These are phyloP conservation scores for Ammodytes marinus DNA, from an alignment of 2,113 vertebrate species.

Conservation along the genomic window DNA sequence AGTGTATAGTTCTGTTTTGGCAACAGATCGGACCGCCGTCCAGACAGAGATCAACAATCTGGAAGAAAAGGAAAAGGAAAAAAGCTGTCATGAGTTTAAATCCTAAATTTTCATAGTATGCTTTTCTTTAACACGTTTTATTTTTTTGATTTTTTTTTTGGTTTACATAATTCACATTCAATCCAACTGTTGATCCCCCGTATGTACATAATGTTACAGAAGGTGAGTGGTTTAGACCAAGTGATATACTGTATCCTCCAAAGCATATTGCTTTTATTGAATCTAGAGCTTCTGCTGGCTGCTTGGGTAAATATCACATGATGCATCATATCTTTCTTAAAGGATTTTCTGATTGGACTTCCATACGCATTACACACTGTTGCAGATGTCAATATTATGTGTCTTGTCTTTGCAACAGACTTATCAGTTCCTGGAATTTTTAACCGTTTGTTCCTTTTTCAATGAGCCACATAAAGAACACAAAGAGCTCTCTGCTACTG, in stretches of 20 bases:
- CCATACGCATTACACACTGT: constrained; percentile 20
- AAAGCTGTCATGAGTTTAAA: constrained; percentile 18
- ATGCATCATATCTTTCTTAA: constrained; percentile 42
- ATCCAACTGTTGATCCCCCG: not conserved
- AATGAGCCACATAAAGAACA: constrained; percentile 26
- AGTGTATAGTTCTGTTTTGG: constrained; percentile 61
- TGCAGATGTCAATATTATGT: constrained; percentile 62
- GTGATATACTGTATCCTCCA: constrained; percentile 1
- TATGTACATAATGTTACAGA: not conserved
- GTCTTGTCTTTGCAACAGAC: constrained; percentile 14
- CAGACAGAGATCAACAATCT: constrained; percentile 77
- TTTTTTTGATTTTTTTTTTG: too few species aligned
- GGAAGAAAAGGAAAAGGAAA: constrained; percentile 40
- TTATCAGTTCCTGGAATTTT: constrained; percentile 41
- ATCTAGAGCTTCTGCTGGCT: constrained; percentile 37
- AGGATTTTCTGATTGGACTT: constrained; percentile 56
- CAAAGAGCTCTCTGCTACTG: constrained; percentile 13
- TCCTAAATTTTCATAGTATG: not conserved
- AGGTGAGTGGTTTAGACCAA: constrained; percentile 3
- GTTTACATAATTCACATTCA: not conserved
- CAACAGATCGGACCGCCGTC: constrained; percentile 51
- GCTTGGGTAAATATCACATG: constrained; percentile 65
- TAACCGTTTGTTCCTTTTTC: constrained; percentile 13
- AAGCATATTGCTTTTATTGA: constrained; percentile 50
- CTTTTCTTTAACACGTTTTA: too few species aligned